These are phyloP conservation scores for Eleutherodactylus coqui DNA, from an alignment of 2,797 vertebrate species.

Conservation along the genomic window DNA sequence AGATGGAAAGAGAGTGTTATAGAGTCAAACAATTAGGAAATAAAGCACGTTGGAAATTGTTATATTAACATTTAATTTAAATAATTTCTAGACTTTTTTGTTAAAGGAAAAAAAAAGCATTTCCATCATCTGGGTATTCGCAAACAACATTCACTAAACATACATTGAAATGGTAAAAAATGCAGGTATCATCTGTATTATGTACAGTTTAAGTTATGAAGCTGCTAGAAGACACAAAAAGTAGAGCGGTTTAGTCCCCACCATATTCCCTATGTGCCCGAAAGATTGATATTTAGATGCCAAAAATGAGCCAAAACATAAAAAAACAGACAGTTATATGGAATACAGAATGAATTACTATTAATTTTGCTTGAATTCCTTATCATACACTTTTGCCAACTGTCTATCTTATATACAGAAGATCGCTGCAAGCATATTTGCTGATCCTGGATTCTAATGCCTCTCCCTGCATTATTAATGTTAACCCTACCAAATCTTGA, in stretches of 20 bases:
- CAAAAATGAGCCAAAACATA: constrained; percentile 19
- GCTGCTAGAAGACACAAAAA: constrained; percentile 1
- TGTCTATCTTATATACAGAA: constrained; percentile 37
- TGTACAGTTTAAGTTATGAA: too few species aligned
- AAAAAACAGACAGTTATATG: constrained; percentile 17
- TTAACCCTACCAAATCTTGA: constrained; percentile 44
- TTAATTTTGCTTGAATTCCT: constrained; percentile 46
- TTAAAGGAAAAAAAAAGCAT: too few species aligned
- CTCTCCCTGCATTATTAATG: constrained; percentile 53
- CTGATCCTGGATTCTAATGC: constrained; percentile 28
- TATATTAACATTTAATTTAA: too few species aligned
- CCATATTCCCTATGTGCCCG: not conserved
- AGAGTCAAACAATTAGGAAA: too few species aligned
- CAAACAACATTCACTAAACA: not conserved
- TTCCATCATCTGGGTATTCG: too few species aligned
- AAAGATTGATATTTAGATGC: constrained; percentile 35
- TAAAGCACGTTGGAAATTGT: too few species aligned
- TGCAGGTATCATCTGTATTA: not conserved
- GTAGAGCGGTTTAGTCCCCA: not conserved
- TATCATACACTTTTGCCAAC: constrained; percentile 43
- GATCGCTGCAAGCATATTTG: constrained; percentile 48
- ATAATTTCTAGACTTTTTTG: too few species aligned
- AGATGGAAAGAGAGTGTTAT: too few species aligned
- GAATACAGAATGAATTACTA: constrained; percentile 46
- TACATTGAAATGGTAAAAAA: not conserved